phyloP scores from a whole-genome alignment of 30 jellyfish, hydroid and myxozoan species.

The Thelohanellus kitauei region DNA sequence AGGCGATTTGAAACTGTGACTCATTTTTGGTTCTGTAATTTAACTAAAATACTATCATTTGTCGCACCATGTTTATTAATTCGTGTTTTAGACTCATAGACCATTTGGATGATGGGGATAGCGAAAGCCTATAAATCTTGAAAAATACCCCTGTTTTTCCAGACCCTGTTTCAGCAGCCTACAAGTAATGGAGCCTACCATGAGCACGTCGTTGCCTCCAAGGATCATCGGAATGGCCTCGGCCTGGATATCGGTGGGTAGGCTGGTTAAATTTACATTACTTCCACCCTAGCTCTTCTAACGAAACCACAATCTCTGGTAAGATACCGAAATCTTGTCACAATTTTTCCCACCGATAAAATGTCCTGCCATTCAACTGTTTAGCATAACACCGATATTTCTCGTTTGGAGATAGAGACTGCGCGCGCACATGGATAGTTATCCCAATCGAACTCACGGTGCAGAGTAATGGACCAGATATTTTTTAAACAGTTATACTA shows the following conservation, averaged over 20 bases:
- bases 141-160: conserved; percentile 79
- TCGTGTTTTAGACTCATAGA: conserved; percentile 36
- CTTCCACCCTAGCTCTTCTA: conserved; percentile 94
- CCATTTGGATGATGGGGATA: conserved; percentile 64
- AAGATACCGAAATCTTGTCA: conserved; percentile 83
- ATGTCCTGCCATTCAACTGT: too few relatives aligned
- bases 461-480: too few relatives aligned
- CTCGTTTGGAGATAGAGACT: too few relatives aligned
- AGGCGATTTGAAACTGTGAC: not conserved
- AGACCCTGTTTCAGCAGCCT: conserved; percentile 99
- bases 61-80: not conserved
- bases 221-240: conserved; percentile 84
- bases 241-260: conserved; percentile 92
- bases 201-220: conserved; percentile 94
- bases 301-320: conserved; percentile 68
- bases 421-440: too few relatives aligned
- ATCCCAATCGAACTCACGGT: too few relatives aligned
- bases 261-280: conserved; percentile 23
- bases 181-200: conserved; percentile 17
- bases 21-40: not conserved
- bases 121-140: conserved; percentile 34
- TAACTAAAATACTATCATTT: not conserved
- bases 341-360: too few relatives aligned
- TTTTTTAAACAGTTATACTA: too few relatives aligned
- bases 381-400: too few relatives aligned